Conservation (phyloP, 23 tunicate genomes). For the Oikopleura vanhoeffeni region DNA sequence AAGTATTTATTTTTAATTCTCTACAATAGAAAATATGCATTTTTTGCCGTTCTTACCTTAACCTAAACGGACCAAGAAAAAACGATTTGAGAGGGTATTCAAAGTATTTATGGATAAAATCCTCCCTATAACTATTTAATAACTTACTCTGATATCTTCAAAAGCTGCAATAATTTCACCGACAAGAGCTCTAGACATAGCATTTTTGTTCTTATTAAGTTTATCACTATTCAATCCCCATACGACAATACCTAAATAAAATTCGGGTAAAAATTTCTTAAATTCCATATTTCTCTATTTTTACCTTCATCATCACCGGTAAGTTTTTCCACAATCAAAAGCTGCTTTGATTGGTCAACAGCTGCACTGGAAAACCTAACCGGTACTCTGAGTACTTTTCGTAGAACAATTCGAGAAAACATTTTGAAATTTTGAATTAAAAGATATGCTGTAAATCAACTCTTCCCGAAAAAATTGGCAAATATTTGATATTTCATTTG, state of each 20-base stretch:
- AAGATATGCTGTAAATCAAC: too few species aligned
- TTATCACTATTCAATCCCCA: constrained; percentile 46
- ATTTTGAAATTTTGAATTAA: too few species aligned
- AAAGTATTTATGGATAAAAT: too few species aligned
- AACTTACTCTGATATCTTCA: constrained; percentile 18
- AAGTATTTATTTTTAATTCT: too few species aligned
- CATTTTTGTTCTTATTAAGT: constrained; percentile 22
- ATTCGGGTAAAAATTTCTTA: neutral
- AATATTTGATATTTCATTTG: too few species aligned
- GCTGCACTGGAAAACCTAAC: neutral
- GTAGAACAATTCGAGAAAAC: neutral
- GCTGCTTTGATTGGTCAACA: neutral
- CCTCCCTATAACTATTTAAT: too few species aligned
- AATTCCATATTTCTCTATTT: too few species aligned
- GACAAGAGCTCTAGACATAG: constrained; percentile 17
- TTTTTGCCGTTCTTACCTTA: too few species aligned
- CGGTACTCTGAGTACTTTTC: neutral
- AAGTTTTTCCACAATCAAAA: constrained; percentile 20
- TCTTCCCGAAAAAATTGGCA: too few species aligned
- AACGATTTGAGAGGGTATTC: too few species aligned
- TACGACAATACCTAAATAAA: constrained; percentile 28
- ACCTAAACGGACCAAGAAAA: too few species aligned
- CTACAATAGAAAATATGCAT: too few species aligned
- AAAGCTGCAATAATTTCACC: neutral
- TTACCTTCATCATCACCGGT: constrained; percentile 30